Evolutionary conservation across 1,140 invertebrate species (phyloP).

Genomic region (Lamellibrachia luymesi): DNA sequence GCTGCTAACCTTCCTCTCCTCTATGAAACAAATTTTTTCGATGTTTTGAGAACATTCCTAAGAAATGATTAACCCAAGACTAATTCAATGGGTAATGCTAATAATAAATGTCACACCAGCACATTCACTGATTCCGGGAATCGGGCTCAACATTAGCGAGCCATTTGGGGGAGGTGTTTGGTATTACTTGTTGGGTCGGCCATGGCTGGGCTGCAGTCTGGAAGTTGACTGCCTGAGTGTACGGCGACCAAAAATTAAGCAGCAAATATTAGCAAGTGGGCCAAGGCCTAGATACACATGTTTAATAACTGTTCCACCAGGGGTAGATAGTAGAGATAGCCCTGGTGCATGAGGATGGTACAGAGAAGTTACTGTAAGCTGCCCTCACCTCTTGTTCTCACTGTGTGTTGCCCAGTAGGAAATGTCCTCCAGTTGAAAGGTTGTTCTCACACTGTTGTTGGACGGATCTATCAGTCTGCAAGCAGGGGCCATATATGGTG

Average conservation of each 20-base stretch:
- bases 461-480: constrained; percentile 55
- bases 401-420: constrained; percentile 59
- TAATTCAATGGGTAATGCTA: not conserved
- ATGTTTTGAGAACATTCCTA: not conserved
- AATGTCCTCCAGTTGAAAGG: constrained; percentile 56
- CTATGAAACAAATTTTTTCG: not conserved
- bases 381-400: constrained; percentile 57
- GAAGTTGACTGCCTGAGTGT: not conserved
- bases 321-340: too few species aligned
- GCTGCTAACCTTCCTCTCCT: too few species aligned
- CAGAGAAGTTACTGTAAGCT: not conserved
- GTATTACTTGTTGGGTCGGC: too few species aligned
- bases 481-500: constrained; percentile 11
- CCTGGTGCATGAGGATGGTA: not conserved
- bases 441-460: constrained; percentile 48
- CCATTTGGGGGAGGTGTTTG: too few species aligned
- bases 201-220: too few species aligned
- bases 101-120: too few species aligned
- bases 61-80: not conserved
- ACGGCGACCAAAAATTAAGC: not conserved
- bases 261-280: too few species aligned
- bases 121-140: too few species aligned
- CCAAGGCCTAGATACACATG: too few species aligned
- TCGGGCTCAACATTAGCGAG: too few species aligned
- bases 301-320: too few species aligned